Evolutionary conservation across 1,140 invertebrate species (phyloP), one percentile per base, ranked within the genome.

Genomic region (Brachionus koreanus): DNA sequence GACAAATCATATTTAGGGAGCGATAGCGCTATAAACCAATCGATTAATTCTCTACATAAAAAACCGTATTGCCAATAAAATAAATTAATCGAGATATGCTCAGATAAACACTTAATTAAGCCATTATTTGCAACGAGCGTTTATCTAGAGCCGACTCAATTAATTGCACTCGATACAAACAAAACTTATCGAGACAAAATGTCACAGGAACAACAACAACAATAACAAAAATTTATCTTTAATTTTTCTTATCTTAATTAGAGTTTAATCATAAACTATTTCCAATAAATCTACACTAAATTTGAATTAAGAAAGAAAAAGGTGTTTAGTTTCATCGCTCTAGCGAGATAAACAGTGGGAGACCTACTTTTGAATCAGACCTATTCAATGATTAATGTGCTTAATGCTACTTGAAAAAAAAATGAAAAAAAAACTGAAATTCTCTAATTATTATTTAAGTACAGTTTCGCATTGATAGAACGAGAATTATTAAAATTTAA

Each of bases 371-470:
- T 25, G 10, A 42, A 29, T 39, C 25, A 72, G 19, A 9, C 19
- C 33, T 42, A 23, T 72, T 72, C 37, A 74, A 35, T 74, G 69
- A 74, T 74, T 74, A 74, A 74, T 46, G 42, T 74, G 13, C 25
- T 74, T 46, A 46, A 39, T 46, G 69, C 69, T 46, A 74, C 69
- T 74, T 74, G 69, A 74, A 49, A 39, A 43, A 42, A 19, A 9
- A 12, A 1, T 16, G 2, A 7, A 61, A 19, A 72, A n/a, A 72
- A 72, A 69, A 57, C 49, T 57, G 49, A 57, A 69, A 39, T 35
- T 69, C 19, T 69, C n/a, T 69, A 69, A 69, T 69, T 69, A 69
- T 69, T 69, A 69, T 69, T 69, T 69, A 69, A 69, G 65, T 69
- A 39, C 5, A 16, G 12, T 69, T 33, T 13, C 35, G 23, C 63